phyloP scores from a whole-genome alignment of 1,140 invertebrate genomes.

The Cecropterus lyciades region DNA sequence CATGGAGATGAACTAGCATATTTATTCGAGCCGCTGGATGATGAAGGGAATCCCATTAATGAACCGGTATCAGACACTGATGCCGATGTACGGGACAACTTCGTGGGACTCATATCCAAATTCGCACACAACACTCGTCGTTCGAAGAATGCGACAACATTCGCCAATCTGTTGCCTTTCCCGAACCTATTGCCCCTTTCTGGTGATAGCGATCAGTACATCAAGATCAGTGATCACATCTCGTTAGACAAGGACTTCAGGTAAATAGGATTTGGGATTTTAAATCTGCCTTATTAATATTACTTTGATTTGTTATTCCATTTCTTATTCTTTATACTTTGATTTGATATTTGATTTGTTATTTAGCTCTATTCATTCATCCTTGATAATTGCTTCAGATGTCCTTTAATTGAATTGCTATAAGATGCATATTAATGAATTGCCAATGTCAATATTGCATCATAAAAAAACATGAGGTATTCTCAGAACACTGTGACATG shows the following conservation, averaged over 20 bases:
- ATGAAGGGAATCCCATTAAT: conserved; percentile 83
- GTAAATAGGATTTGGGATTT: conserved; percentile 37
- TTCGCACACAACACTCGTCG: conserved; percentile 84
- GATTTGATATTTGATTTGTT: too few species aligned
- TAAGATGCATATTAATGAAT: too few species aligned
- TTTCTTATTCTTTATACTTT: too few species aligned
- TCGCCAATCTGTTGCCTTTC: conserved; percentile 45
- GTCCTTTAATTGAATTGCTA: too few species aligned
- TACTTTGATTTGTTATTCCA: too few species aligned
- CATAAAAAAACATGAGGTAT: too few species aligned
- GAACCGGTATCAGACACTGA: conserved; percentile 81
- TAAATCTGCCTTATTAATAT: too few species aligned
- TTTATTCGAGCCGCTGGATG: conserved; percentile 86
- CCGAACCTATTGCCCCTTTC: conserved; percentile 44
- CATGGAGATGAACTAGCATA: conserved; percentile 89
- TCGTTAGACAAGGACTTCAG: conserved; percentile 70
- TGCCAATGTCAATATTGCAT: too few species aligned
- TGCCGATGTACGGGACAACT: conserved; percentile 85
- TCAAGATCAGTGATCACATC: conserved; percentile 64
- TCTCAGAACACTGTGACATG: too few species aligned
- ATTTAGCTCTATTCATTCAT: too few species aligned
- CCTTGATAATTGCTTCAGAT: too few species aligned
- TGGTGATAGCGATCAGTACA: conserved; percentile 56
- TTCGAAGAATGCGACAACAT: conserved; percentile 41
- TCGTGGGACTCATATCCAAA: conserved; percentile 87